Evolutionary conservation across 2,113 vertebrate genomes (phyloP), one percentile per base, ranked within the genome.

Genomic region (Labrus mixtus): DNA sequence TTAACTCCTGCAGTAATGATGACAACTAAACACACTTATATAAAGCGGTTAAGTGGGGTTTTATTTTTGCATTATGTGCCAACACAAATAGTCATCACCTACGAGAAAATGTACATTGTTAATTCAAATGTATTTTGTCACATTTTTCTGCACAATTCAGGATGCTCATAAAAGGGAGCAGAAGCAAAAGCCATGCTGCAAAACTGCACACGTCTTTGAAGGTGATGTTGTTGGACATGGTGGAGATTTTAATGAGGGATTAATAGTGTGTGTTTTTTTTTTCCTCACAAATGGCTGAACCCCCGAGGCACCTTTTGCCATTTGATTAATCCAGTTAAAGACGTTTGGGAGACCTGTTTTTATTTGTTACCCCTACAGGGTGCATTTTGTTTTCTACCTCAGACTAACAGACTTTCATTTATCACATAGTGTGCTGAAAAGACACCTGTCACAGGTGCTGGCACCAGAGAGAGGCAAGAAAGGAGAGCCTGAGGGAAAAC

Each of bases 1-100:
- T 92, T 93, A 91, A 85, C 90, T 90, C 71, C 73, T 51, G 48
- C 81, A 63, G 86, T 89, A 89, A 85, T 78, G 87, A 92, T 76
- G 68, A 84, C 73, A 84, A 86, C 87, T 86, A 89, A 73, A 87
- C 64, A 81, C 69, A 76, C 63, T 58, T 13, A 0, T 15, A 77
- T 85, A 87, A 73, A 77, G 71, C 84, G 87, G 81, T 78, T 84
- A 83, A 78, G 74, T 56, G 19, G 76, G 5, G 5, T 16, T 46
- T 41, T 11, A 10, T 6, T 41, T 11, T 51, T 67, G 45, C 39
- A 58, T 46, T 55, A 63, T 23, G 23, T 68, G 63, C 72, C 81
- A 81, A 84, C 78, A 77, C 46, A 59, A 56, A 57, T 54, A 78
- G 25, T 45, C 33, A 51, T 50, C 54, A 56, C 4, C 29, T 4